phyloP scores from a whole-genome alignment of 1,140 invertebrate species.

The Ceratina australensis region DNA sequence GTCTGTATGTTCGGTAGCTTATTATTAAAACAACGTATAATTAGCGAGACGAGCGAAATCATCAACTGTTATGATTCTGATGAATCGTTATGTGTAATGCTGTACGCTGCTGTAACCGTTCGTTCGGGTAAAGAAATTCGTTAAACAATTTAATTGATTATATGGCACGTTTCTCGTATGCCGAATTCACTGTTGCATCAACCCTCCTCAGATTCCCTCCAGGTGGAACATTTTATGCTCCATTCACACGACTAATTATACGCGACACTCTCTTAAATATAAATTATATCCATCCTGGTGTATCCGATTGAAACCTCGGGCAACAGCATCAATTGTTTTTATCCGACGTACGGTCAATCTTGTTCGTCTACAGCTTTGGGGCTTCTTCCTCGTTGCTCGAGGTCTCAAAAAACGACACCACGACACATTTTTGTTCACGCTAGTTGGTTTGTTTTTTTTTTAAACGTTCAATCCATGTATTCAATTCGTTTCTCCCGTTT shows the following conservation, averaged over 20 bases:
- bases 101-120: slow-evolving; percentile 23
- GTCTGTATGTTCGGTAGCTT: too few species aligned
- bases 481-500: neutral
- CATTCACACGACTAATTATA: slow-evolving; percentile 65
- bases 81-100: slow-evolving; percentile 46
- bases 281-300: slow-evolving; percentile 63
- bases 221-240: slow-evolving; percentile 64
- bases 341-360: slow-evolving; percentile 31
- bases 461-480: neutral
- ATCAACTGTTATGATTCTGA: slow-evolving; percentile 32
- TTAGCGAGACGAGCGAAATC: slow-evolving; percentile 23
- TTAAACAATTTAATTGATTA: slow-evolving; percentile 45
- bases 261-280: slow-evolving; percentile 68
- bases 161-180: slow-evolving; percentile 54
- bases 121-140: slow-evolving; percentile 43
- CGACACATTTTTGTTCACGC: slow-evolving; percentile 43
- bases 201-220: slow-evolving; percentile 62
- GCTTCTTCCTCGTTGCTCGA: slow-evolving; percentile 67
- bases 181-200: slow-evolving; percentile 71
- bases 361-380: slow-evolving; percentile 50
- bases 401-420: slow-evolving; percentile 64
- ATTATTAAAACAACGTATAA: slow-evolving; percentile 6
- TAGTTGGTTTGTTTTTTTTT: slow-evolving; percentile 55
- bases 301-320: slow-evolving; percentile 52
- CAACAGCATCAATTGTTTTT: slow-evolving; percentile 41